Base-by-base conservation (phyloP, 1,140 invertebrate genomes). In the Pachypeltis micranthus region DNA sequence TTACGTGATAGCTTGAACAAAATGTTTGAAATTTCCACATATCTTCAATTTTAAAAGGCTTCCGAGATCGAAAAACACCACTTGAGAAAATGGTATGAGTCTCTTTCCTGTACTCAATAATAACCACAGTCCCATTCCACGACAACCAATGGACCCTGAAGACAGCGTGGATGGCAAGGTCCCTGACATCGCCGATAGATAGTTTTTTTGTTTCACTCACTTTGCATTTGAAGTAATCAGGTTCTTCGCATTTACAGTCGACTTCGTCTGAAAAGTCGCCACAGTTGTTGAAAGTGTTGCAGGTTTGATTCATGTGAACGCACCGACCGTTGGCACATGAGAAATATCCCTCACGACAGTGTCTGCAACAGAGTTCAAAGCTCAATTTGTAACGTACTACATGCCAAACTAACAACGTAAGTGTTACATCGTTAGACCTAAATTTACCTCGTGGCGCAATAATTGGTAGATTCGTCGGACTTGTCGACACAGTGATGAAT, bases 401-500 rank as follows among this genome's bases (percentile, higher is more conserved):
- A n/a, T n/a, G n/a, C n/a, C n/a, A n/a, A n/a, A n/a, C n/a, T n/a
- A n/a, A n/a, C n/a, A n/a, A n/a, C n/a, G n/a, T n/a, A n/a, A n/a
- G 7, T 31, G 4, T 59, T 31, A 31, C 57, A 25, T 29, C 3
- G 14, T n/a, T 3, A 44, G n/a, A 47, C 10, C 26, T 14, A 1
- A 31, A 65, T 60, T 55, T 51, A 68, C 69, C 67, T 51, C 47
- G 47, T 51, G 10, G 47, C 47, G 62, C 70, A 71, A 61, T 70
- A 70, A 12, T 44, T 65, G 44, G 44, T 39, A 21, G 66, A 61
- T 76, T 96, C 92, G 74, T 96, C 92, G 59, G 83, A 86, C 1
- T 76, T 76, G 72, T 90, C 87, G 16, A 74, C 71, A 70, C 92
- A 94, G 71, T 92, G 85, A 1, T 74, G 59, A 4, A 84, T 76